A percentile compares a stretch with the other conserved stretches of the same genome.
These are phyloP conservation scores for Aurelia sp. DNA, from an alignment of 30 jellyfish, hydroid and myxozoan species.

Conservation along the genomic window DNA sequence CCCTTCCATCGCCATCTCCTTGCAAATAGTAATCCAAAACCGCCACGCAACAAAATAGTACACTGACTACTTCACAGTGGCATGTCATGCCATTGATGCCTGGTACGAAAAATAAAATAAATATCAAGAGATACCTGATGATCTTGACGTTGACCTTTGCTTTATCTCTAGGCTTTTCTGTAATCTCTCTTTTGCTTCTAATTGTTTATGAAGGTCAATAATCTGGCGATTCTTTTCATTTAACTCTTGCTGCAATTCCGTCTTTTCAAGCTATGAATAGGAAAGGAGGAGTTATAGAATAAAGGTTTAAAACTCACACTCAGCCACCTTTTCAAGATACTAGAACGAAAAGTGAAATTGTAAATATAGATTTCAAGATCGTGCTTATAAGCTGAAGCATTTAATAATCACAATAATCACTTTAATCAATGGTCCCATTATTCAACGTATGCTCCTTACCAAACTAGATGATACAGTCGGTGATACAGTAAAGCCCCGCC, in stretches of 20 bases:
- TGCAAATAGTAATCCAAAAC: too few relatives aligned
- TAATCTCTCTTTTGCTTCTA: conserved; percentile 55
- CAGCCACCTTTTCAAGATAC: conserved; percentile 43
- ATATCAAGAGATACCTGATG: conserved; percentile 35
- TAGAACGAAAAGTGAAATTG: background rate
- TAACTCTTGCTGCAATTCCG: conserved; percentile 34
- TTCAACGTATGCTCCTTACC: too few relatives aligned
- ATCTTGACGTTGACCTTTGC: conserved; percentile 35
- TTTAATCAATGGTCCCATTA: too few relatives aligned
- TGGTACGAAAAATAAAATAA: background rate
- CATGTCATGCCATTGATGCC: too few relatives aligned
- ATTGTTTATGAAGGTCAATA: conserved; percentile 31
- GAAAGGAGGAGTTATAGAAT: background rate
- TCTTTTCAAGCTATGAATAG: conserved; percentile 43
- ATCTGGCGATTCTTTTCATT: conserved; percentile 17
- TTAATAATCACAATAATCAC: too few relatives aligned
- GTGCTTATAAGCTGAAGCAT: too few relatives aligned
- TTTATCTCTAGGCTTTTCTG: conserved; percentile 14
- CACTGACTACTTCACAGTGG: too few relatives aligned
- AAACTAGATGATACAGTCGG: too few relatives aligned
- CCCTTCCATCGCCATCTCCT: too few relatives aligned
- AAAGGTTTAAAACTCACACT: background rate
- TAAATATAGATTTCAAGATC: too few relatives aligned
- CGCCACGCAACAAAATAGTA: too few relatives aligned
- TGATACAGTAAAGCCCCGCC: too few relatives aligned